Evolutionary conservation across 2,888 invertebrate species (phyloP).

Genomic region (Mythimna impura): DNA sequence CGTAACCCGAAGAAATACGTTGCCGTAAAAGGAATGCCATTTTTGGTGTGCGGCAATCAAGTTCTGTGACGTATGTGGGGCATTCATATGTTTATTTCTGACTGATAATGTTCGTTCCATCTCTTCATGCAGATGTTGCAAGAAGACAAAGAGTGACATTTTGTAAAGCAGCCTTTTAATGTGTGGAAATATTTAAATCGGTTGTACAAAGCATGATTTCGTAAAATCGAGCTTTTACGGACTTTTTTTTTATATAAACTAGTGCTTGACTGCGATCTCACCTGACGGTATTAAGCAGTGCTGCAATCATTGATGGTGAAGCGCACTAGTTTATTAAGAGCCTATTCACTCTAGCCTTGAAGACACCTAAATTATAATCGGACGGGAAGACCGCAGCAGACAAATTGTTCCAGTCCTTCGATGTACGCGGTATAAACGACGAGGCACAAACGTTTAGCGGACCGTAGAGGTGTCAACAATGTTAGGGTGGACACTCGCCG

Average conservation of each 20-base stretch:
- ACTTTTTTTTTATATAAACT: neutral
- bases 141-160: neutral
- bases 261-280: too few species aligned
- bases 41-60: constrained; percentile 52
- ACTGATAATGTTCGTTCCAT: constrained; percentile 21
- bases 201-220: neutral
- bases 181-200: neutral
- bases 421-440: too few species aligned
- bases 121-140: constrained; percentile 18
- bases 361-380: too few species aligned
- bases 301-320: too few species aligned
- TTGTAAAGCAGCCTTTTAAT: neutral
- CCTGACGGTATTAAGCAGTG: too few species aligned
- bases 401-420: too few species aligned
- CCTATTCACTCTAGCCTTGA: too few species aligned
- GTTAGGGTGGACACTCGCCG: too few species aligned
- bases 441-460: too few species aligned
- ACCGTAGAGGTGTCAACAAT: too few species aligned
- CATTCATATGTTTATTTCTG: constrained; percentile 33
- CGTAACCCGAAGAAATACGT: constrained; percentile 27
- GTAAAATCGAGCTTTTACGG: neutral
- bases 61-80: constrained; percentile 20
- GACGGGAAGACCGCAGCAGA: too few species aligned
- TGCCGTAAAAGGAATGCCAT: constrained; percentile 33
- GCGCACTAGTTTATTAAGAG: too few species aligned